Conservation (phyloP, 30 jellyfish, hydroid and myxozoan genomes). For the Haliclystus octoradiatus region DNA sequence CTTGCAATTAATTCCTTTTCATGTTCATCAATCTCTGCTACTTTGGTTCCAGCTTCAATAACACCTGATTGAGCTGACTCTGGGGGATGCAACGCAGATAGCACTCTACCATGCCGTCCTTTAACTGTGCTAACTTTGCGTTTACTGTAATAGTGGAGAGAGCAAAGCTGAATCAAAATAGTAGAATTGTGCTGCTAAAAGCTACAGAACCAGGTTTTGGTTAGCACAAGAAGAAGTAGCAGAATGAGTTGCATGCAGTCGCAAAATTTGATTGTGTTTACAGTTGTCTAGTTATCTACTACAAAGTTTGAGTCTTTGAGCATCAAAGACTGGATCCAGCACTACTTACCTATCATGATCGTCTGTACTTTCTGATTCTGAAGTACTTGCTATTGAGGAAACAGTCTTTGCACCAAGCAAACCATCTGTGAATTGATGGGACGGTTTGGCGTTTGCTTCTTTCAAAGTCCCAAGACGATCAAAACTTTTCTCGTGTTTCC, state of each 20-base stretch:
- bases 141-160: too few species aligned
- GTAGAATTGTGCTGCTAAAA: too few species aligned
- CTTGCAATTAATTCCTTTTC: not conserved
- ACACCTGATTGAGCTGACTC: not conserved
- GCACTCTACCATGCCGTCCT: not conserved
- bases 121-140: not conserved
- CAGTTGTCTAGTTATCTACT: too few species aligned
- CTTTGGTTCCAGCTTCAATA: not conserved
- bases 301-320: too few species aligned
- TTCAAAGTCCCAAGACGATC: slow-evolving; percentile 51
- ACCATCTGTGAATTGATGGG: slow-evolving; percentile 9
- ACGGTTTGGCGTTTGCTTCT: slow-evolving; percentile 46
- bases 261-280: too few species aligned
- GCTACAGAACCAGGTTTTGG: too few species aligned
- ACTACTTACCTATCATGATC: slow-evolving; percentile 67
- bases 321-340: too few species aligned
- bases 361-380: slow-evolving; percentile 76
- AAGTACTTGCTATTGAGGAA: slow-evolving; percentile 27
- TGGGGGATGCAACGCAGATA: not conserved
- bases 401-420: slow-evolving; percentile 1
- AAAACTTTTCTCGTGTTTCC: slow-evolving; percentile 62
- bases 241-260: too few species aligned
- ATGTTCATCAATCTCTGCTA: not conserved
- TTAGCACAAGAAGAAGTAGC: too few species aligned
- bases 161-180: too few species aligned